Percentiles rank a stretch among this genome's conserved stretches.
Evolutionary conservation across 53 echinoderm and acorn worm genomes (phyloP).

Genomic region (Echinarachnius parma): DNA sequence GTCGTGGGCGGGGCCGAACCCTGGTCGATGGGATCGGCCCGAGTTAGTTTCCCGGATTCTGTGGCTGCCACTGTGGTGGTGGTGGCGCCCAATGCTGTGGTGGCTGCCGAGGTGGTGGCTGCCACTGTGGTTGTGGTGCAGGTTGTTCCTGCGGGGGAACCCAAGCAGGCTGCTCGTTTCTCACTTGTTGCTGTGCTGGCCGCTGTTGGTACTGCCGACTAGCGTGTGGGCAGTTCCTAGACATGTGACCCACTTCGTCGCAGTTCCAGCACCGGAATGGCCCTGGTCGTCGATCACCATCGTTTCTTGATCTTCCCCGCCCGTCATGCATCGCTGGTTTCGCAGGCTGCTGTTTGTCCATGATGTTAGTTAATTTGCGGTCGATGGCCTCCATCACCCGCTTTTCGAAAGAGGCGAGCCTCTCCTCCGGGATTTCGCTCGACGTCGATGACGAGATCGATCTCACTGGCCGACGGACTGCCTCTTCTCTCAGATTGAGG

Average conservation of each 20-base stretch:
- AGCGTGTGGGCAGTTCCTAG: too few relatives aligned
- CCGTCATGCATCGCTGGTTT: neutral
- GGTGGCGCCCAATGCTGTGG: neutral
- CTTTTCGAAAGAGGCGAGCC: too few relatives aligned
- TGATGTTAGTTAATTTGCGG: too few relatives aligned
- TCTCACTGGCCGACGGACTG: slow-evolving; percentile 7
- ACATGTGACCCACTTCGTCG: neutral
- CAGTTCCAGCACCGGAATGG: slow-evolving; percentile 9
- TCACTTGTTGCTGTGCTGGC: too few relatives aligned
- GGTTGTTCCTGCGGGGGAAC: too few relatives aligned
- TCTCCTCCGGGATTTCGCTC: too few relatives aligned
- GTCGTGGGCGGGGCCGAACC: neutral
- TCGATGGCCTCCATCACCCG: too few relatives aligned
- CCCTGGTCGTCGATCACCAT: neutral
- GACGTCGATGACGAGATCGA: neutral
- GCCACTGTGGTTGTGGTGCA: neutral
- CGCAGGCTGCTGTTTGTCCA: slow-evolving; percentile 1
- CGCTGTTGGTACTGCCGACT: too few relatives aligned
- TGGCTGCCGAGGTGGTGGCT: neutral
- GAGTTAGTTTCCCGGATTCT: slow-evolving; percentile 14
- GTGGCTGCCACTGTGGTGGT: neutral
- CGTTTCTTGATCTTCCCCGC: neutral
- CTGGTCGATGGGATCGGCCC: slow-evolving; percentile 37
- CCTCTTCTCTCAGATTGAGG: slow-evolving; percentile 2
- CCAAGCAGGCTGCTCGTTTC: too few relatives aligned